Evolutionary conservation across 2,888 invertebrate genomes (phyloP).

Genomic region (Gymnosoma rotundatum): DNA sequence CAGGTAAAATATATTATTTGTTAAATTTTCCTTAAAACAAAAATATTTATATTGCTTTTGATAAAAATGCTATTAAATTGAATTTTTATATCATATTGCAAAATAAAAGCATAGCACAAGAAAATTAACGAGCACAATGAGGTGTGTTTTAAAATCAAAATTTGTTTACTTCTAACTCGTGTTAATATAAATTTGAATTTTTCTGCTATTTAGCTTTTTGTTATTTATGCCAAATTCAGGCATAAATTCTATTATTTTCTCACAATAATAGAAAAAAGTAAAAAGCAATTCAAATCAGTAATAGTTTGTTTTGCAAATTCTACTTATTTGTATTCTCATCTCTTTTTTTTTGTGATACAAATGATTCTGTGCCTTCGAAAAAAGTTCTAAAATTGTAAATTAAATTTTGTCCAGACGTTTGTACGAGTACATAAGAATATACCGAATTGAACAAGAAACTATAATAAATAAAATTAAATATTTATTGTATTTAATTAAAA

Average conservation of each 20-base stretch:
- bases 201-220: slow-evolving; percentile 64
- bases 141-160: too few relatives aligned
- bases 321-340: not conserved
- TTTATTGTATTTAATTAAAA: slow-evolving; percentile 52
- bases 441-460: slow-evolving; percentile 31
- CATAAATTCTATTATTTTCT: not conserved
- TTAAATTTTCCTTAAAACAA: too few relatives aligned
- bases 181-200: slow-evolving; percentile 74
- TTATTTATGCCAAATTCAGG: slow-evolving; percentile 6
- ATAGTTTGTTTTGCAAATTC: slow-evolving; percentile 27
- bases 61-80: slow-evolving; percentile 15
- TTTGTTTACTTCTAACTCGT: slow-evolving; percentile 8
- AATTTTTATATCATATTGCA: not conserved
- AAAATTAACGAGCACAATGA: not conserved
- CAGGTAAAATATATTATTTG: too few relatives aligned
- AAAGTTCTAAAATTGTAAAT: slow-evolving; percentile 53
- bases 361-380: not conserved
- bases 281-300: slow-evolving; percentile 25
- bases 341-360: not conserved
- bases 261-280: not conserved
- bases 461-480: slow-evolving; percentile 43
- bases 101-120: not conserved
- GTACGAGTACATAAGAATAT: not conserved
- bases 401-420: slow-evolving; percentile 58
- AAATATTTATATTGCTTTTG: not conserved